Evolutionary conservation across 2,888 invertebrate species (phyloP).

Genomic region (Deroplatys truncata): DNA sequence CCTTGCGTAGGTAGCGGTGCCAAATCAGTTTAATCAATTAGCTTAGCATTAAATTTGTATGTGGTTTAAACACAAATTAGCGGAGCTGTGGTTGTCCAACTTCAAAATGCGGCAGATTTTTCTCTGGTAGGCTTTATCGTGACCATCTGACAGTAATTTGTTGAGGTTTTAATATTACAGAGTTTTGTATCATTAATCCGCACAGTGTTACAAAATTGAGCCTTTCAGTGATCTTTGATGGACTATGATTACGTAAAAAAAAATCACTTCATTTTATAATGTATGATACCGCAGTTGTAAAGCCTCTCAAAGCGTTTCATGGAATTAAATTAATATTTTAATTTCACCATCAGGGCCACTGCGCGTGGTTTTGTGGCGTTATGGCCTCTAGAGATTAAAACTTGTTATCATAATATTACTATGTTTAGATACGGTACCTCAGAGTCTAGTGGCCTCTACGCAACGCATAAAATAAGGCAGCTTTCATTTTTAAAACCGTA

Average conservation of each 20-base stretch:
- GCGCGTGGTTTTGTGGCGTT: neutral
- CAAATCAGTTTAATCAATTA: neutral
- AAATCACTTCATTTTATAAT: neutral
- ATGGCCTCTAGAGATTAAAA: neutral
- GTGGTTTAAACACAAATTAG: neutral
- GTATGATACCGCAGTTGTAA: neutral
- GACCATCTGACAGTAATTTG: neutral
- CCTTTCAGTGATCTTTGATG: neutral
- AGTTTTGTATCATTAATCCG: neutral
- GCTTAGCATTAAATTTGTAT: neutral
- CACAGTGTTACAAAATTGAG: neutral
- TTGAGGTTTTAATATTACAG: neutral
- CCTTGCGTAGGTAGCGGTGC: too few relatives aligned
- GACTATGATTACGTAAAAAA: neutral
- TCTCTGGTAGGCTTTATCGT: neutral
- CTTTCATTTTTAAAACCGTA: too few relatives aligned
- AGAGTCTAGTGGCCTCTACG: neutral
- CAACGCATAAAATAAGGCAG: neutral
- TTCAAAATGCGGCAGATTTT: neutral
- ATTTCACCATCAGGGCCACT: neutral
- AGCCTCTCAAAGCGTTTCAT: neutral
- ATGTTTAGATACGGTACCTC: neutral
- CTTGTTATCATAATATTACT: neutral
- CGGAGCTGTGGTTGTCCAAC: neutral
- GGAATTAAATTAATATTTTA: neutral